A percentile compares a stretch with the other conserved stretches of the same genome.
Evolutionary conservation across 2,113 vertebrate species (phyloP).

Genomic region (Hemicordylus capensis): DNA sequence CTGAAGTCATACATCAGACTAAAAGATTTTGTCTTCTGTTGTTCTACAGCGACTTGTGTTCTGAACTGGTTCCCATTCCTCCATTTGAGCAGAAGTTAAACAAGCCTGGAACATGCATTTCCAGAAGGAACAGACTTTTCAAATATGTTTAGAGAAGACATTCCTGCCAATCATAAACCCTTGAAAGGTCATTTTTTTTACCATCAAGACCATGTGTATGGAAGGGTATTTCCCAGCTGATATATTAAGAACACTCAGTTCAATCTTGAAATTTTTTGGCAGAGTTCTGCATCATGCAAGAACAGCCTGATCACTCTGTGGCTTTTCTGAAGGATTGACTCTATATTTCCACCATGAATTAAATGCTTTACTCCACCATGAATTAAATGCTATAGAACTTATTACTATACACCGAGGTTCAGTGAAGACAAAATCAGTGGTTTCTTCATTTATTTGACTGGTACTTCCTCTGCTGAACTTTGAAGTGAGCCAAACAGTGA

Average conservation of each 20-base stretch:
- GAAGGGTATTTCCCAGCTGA: neutral
- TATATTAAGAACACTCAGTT: slow-evolving; percentile 12
- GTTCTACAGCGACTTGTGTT: slow-evolving; percentile 7
- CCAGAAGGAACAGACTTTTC: neutral
- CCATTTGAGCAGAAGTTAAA: neutral
- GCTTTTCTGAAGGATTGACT: neutral
- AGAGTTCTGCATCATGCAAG: neutral
- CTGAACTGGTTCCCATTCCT: neutral
- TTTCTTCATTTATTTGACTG: too few species aligned
- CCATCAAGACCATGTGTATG: neutral
- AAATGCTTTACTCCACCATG: neutral
- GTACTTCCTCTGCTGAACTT: too few species aligned
- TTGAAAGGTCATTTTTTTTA: slow-evolving; percentile 25
- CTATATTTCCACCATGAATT: neutral
- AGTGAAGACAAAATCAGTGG: too few species aligned
- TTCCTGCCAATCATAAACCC: slow-evolving; percentile 33
- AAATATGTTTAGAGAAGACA: neutral
- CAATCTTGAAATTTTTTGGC: slow-evolving; percentile 13
- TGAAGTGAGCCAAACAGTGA: too few species aligned
- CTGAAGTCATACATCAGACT: neutral
- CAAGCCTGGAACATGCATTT: neutral
- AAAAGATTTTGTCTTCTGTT: neutral
- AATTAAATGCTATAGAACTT: neutral
- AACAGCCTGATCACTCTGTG: neutral
- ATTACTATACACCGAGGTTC: too few species aligned